Percentiles rank a stretch among this genome's conserved stretches.
Evolutionary conservation across 2,888 invertebrate species (phyloP).

Genomic region (Orthonychiurus folsomi): DNA sequence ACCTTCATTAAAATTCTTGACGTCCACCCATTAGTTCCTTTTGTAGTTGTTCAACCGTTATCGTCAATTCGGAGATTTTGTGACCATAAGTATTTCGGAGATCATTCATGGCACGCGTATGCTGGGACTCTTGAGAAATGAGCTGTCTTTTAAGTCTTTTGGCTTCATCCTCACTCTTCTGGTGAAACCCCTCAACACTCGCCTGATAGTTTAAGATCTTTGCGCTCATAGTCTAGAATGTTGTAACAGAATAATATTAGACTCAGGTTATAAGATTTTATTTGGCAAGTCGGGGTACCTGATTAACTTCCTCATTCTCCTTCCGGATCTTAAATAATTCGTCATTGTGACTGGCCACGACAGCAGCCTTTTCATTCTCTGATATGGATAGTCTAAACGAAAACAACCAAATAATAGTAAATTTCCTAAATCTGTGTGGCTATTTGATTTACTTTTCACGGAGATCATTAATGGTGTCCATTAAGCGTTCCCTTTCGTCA

Average conservation of each 20-base stretch:
- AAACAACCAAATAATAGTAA: no score
- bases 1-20: neutral
- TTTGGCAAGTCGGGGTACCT: no score
- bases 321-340: neutral
- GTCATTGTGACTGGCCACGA: neutral
- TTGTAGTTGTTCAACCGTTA: conserved; percentile 16
- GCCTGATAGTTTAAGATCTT: neutral
- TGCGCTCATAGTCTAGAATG: neutral
- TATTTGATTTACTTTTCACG: conserved; percentile 11
- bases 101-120: conserved; percentile 10
- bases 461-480: conserved; percentile 14
- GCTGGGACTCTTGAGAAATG: conserved; percentile 6
- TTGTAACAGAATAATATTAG: neutral
- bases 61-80: conserved; percentile 12
- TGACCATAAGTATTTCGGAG: conserved; percentile 13
- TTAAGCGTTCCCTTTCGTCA: conserved; percentile 16
- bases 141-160: conserved; percentile 5
- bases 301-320: neutral
- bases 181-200: conserved; percentile 1
- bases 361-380: neutral
- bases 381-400: neutral
- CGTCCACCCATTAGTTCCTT: conserved; percentile 5
- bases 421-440: no score
- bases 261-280: no score
- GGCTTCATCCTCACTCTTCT: conserved; percentile 10